Conservation (phyloP, 1,140 invertebrate genomes). For the Sycobia sp. region DNA sequence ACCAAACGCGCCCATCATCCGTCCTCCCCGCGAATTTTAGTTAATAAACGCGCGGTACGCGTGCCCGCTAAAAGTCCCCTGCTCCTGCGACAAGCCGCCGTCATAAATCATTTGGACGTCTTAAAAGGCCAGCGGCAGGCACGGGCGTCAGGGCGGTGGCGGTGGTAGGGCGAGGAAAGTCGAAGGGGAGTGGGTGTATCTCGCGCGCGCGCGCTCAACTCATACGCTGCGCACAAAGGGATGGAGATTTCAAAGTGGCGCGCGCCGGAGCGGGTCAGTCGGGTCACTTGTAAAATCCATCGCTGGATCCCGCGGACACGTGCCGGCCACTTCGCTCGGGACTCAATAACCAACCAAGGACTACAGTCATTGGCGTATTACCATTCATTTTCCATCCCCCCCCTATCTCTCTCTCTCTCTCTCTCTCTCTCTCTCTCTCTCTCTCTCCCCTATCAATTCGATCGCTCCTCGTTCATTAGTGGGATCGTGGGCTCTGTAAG, state of each 20-base stretch:
- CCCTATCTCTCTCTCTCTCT: not conserved
- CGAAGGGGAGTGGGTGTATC: too few species aligned
- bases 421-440: not conserved
- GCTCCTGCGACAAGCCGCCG: not conserved
- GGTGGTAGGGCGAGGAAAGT: too few species aligned
- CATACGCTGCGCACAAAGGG: not conserved
- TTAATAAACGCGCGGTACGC: too few species aligned
- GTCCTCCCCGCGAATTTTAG: too few species aligned
- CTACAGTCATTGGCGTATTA: slow-evolving; percentile 2
- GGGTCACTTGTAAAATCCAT: slow-evolving; percentile 1
- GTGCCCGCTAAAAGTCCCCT: too few species aligned
- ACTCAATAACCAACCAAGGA: slow-evolving; percentile 11
- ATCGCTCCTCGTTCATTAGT: too few species aligned
- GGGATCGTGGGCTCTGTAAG: too few species aligned
- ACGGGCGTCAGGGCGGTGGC: not conserved
- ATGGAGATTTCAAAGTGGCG: slow-evolving; percentile 7
- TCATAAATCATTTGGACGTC: slow-evolving; percentile 19
- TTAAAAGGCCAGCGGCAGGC: slow-evolving; percentile 7
- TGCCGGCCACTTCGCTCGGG: slow-evolving; percentile 1
- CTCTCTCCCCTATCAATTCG: too few species aligned
- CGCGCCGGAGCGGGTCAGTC: not conserved
- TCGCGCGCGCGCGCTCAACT: not conserved
- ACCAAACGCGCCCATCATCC: too few species aligned
- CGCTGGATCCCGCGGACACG: slow-evolving; percentile 10
- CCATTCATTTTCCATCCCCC: slow-evolving; percentile 5